Evolutionary conservation across 23 tunicate species (phyloP).

Genomic region (Corella eumyota): DNA sequence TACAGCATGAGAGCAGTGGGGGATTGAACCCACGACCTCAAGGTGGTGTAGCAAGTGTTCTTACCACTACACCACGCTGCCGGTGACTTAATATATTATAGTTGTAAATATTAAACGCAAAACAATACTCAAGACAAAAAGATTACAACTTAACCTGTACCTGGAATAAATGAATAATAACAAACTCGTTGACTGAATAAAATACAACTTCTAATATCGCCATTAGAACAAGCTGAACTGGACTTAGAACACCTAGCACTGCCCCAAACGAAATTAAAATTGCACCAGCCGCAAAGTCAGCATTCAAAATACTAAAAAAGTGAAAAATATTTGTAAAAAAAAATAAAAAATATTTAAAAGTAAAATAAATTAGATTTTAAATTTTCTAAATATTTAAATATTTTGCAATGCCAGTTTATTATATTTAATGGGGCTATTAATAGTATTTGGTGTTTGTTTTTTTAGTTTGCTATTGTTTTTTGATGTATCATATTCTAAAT

Average conservation of each 20-base stretch:
- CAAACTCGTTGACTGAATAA: slow-evolving; percentile 55
- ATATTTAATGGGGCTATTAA: background rate
- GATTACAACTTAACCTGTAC: too few relatives aligned
- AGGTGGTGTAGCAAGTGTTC: too few relatives aligned
- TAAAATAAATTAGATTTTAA: background rate
- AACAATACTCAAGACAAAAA: too few relatives aligned
- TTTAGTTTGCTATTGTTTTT: too few relatives aligned
- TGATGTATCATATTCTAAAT: too few relatives aligned
- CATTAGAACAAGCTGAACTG: slow-evolving; percentile 65
- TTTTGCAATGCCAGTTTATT: background rate
- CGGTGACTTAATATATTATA: too few relatives aligned
- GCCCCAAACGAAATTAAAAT: slow-evolving; percentile 85
- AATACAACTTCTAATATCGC: slow-evolving; percentile 61
- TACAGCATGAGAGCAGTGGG: too few relatives aligned
- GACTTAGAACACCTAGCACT: slow-evolving; percentile 78
- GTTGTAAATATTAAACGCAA: too few relatives aligned
- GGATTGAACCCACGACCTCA: too few relatives aligned
- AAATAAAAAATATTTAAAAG: background rate
- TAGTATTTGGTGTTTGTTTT: too few relatives aligned
- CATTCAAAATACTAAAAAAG: slow-evolving; percentile 56
- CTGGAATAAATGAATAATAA: slow-evolving; percentile 27
- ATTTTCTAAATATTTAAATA: background rate
- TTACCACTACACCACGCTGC: too few relatives aligned
- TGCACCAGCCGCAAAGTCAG: slow-evolving; percentile 77
- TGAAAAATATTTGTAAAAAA: background rate